Evolutionary conservation across 2,113 vertebrate genomes (phyloP), one percentile per base, ranked within the genome.

Genomic region (Austrofundulus limnaeus): DNA sequence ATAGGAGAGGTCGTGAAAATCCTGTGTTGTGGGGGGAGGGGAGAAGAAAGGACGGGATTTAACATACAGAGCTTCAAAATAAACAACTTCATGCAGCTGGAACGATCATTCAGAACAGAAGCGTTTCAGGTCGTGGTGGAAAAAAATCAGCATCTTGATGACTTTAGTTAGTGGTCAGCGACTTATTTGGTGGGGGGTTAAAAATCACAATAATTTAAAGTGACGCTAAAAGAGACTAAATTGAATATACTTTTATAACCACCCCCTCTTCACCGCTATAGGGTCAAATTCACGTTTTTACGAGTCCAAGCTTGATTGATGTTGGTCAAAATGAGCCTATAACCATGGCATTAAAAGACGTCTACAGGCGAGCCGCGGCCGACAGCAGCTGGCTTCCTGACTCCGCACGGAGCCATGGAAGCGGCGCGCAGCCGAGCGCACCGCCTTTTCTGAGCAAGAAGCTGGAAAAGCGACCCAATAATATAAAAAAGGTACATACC

Each of bases 401-500:
- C 57, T 81, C 76, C 63, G 69, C 66, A 59, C 61, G 52, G 11
- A 65, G 71, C 66, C 75, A 39, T 41, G 69, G 58, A 65, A 74
- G 59, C 61, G 68, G 74, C 21, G 60, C 73, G 81, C 70, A 56
- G 57, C 25, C n/a, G 59, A 62, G 51, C 70, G 61, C 49, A 51
- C 78, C 59, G 78, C 65, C 23, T 34, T 34, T 5, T 34, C 6
- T 34, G 31, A 8, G 23, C 13, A 46, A 63, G 39, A 53, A 59
- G 52, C 17, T 23, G 13, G 51, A 21, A 69, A 10, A 50, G 72
- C 14, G 55, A 72, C 74, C 20, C 68, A 64, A 41, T 51, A 60
- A 67, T 49, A 28, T n/a, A n/a, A n/a, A 25, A 85, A 76, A 10
- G 31, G 31, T 8, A 89, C 87, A 20, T 90, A 90, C 88, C 88